A percentile compares a stretch with the other conserved stretches of the same genome.
phyloP scores from a whole-genome alignment of 2,113 vertebrate species.

The Corydoras sp. region DNA sequence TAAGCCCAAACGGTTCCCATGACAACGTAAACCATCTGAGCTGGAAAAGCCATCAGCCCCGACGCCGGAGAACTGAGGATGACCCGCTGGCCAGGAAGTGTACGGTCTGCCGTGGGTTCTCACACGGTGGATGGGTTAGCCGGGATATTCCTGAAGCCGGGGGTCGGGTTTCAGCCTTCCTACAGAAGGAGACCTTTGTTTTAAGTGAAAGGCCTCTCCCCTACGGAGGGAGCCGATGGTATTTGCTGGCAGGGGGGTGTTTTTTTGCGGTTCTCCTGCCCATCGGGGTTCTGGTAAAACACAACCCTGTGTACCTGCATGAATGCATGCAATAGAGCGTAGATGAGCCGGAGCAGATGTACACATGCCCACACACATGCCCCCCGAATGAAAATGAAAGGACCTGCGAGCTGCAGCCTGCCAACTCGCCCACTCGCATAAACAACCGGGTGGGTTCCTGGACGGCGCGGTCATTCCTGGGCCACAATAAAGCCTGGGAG shows the following conservation, averaged over 20 bases:
- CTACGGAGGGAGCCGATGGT: too few species aligned
- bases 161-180: too few species aligned
- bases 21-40: constrained; percentile 7
- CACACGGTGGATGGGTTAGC: too few species aligned
- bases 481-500: constrained; percentile 16
- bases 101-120: too few species aligned
- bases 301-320: constrained; percentile 20
- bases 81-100: neutral
- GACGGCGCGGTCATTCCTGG: constrained; percentile 35
- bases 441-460: constrained; percentile 22
- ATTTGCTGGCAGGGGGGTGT: neutral
- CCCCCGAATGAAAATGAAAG: constrained; percentile 23
- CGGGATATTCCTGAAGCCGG: too few species aligned
- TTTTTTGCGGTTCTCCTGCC: constrained; percentile 19
- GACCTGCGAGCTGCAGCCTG: constrained; percentile 32
- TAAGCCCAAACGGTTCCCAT: constrained; percentile 17
- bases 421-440: constrained; percentile 7
- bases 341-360: constrained; percentile 26
- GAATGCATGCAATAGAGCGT: constrained; percentile 28
- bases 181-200: too few species aligned
- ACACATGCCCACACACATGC: constrained; percentile 14
- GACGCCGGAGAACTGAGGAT: neutral
- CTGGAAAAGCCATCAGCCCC: constrained; percentile 22
- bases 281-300: constrained; percentile 32
- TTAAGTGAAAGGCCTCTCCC: too few species aligned